These are phyloP conservation scores for Penaeus monodon DNA, from an alignment of 2,888 invertebrate species.

Conservation along the genomic window DNA sequence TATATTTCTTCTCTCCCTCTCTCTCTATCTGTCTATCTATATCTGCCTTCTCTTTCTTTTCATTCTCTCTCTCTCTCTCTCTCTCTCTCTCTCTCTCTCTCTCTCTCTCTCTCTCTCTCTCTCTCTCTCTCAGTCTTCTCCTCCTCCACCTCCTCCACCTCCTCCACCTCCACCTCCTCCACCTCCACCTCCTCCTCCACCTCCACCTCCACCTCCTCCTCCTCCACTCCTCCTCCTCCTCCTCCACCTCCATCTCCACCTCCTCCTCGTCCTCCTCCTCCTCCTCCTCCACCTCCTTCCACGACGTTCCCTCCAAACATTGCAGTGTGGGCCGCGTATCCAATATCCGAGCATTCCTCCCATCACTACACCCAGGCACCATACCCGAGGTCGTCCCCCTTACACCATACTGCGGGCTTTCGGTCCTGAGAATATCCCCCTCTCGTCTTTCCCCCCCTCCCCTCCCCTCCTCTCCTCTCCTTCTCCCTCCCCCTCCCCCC, in stretches of 20 bases:
- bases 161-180: neutral
- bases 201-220: neutral
- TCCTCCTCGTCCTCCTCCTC: neutral
- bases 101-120: constrained; percentile 6
- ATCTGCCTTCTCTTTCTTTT: neutral
- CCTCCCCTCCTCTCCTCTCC: too few species aligned
- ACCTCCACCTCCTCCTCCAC: neutral
- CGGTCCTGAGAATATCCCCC: too few species aligned
- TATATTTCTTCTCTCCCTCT: neutral
- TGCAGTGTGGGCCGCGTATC: neutral
- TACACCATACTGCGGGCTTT: too few species aligned
- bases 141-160: neutral
- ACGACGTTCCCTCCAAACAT: neutral
- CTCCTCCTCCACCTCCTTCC: neutral
- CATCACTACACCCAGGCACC: too few species aligned
- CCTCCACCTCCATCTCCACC: neutral
- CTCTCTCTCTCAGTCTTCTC: neutral
- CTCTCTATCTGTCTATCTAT: neutral
- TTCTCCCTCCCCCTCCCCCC: too few species aligned
- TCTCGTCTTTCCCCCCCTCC: too few species aligned
- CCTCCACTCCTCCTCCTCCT: neutral
- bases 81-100: neutral
- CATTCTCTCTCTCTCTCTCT: neutral
- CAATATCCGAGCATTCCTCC: too few species aligned
- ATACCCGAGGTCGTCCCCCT: too few species aligned